Percentiles rank a stretch among this genome's conserved stretches.
These are phyloP conservation scores for Dendrocincla tyrannina DNA, from an alignment of 2,797 vertebrate species.

Conservation along the genomic window DNA sequence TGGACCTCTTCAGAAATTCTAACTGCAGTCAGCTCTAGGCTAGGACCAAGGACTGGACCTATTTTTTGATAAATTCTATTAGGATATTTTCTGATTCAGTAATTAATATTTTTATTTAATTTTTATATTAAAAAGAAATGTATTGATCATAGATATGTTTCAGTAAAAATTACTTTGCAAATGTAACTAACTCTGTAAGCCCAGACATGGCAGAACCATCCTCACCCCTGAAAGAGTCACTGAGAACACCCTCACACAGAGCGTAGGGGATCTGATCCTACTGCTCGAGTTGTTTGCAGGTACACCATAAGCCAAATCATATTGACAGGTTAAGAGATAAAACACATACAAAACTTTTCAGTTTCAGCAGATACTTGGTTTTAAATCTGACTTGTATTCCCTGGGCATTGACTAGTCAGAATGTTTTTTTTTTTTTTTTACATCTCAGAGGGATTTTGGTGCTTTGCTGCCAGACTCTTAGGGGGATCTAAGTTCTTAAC, in stretches of 20 bases:
- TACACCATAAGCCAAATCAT: not conserved
- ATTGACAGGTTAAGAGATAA: not conserved
- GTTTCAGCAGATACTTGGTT: not conserved
- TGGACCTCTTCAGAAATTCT: not conserved
- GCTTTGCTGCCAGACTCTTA: not conserved
- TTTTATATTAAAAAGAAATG: not conserved
- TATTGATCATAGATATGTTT: not conserved
- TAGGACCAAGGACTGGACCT: not conserved
- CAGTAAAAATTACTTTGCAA: not conserved
- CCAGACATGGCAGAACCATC: not conserved
- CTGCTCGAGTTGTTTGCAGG: not conserved
- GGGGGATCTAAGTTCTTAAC: not conserved
- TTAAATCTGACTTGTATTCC: not conserved
- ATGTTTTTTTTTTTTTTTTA: not conserved
- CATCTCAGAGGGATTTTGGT: not conserved
- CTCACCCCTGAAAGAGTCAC: not conserved
- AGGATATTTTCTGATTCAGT: not conserved
- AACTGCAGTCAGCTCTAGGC: not conserved
- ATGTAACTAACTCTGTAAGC: not conserved
- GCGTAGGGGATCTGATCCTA: not conserved
- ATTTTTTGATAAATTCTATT: not conserved
- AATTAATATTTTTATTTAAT: not conserved
- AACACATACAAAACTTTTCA: not conserved
- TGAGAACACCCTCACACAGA: rapidly evolving
- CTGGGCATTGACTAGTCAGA: not conserved